Base-by-base conservation (phyloP, 2,888 invertebrate species). In the Acrobasis consociella region DNA sequence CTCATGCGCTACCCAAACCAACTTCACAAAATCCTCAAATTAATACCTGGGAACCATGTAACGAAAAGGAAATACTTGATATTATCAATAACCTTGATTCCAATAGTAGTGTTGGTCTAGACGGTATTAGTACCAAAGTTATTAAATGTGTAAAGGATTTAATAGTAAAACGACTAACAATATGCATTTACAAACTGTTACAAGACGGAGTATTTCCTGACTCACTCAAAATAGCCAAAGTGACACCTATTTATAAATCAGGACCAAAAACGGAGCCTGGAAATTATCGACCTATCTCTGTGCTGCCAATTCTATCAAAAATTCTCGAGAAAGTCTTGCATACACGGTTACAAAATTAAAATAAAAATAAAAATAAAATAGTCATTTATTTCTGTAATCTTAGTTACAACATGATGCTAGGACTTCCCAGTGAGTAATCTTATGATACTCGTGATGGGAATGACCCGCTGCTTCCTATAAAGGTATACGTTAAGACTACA, bases 61-160 rank as follows among this genome's bases (percentile, higher is more conserved):
- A 13, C 37, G 53, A 53, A 9, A 37, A 53, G 11, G 53, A 53
- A 53, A 53, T 53, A 9, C 53, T 53, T 53, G 9, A 53, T 22
- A 49, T 49, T n/a, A 49, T 49, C n/a, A 16, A 49, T 49, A 16
- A 49, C 16, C 16, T 49, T 9, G 49, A 49, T 16, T 8, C 49
- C 1, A 16, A 49, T 49, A 49, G 16, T 15, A 16, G 16, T 49
- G 15, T 16, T 16, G 49, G 49, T 49, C 15, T 49, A 16, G 49
- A 49, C 16, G 49, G 49, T 8, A 49, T 49, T 1, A 49, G 49
- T 16, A 15, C 49, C 2, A 49, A 49, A 16, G n/a, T 5, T 16
- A 15, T 49, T 49, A 49, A 49, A 16, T 49, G 16, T 49, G n/a
- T 49, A 49, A 49, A 49, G 9, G 16, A 9, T 9, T 49, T 22